phyloP scores from a whole-genome alignment of 2,113 vertebrate species.

The human (Homo sapiens) region GRCh38 chr1:69033501-69034000 shows the following conservation, averaged over 20 bases:
- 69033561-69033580: not conserved
- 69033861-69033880: not conserved
- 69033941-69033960: not conserved
- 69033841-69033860: not conserved
- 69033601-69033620: not conserved
- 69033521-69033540: not conserved
- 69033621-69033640: not conserved
- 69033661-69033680: not conserved
- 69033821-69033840: not conserved
- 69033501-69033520: not conserved
- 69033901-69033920: not conserved
- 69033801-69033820: not conserved
- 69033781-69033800: not conserved
- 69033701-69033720: not conserved
- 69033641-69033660: not conserved
- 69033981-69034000: not conserved
- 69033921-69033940: not conserved
- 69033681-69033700: not conserved
- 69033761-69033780: not conserved
- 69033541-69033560: not conserved
- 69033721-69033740: not conserved
- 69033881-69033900: not conserved
- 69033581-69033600: not conserved
- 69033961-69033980: not conserved
- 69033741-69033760: not conserved